Evolutionary conservation across 2,797 vertebrate species (phyloP).

Genomic region (Mus minutoides): DNA sequence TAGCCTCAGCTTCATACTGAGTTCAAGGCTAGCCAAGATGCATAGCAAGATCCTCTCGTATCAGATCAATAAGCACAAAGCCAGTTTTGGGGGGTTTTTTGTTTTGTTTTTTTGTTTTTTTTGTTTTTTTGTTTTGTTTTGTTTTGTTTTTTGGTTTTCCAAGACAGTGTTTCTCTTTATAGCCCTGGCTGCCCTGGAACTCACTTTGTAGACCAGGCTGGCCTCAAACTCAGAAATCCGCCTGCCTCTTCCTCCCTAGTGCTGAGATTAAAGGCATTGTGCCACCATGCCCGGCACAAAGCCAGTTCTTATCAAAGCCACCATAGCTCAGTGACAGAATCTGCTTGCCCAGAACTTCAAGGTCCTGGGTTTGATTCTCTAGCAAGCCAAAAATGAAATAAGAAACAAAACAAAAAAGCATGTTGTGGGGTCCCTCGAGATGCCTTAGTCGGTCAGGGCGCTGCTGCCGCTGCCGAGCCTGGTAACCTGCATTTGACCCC

Average conservation of each 20-base stretch:
- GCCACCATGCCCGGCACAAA: too few species aligned
- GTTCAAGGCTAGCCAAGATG: neutral
- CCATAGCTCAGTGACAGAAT: neutral
- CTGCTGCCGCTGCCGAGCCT: neutral
- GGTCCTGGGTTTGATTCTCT: too few species aligned
- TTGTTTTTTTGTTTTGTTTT: too few species aligned
- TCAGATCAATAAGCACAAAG: neutral
- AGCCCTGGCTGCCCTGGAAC: too few species aligned
- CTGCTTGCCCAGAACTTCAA: neutral
- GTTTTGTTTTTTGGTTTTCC: too few species aligned
- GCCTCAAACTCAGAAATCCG: too few species aligned
- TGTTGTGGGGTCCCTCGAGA: neutral
- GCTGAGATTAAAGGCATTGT: too few species aligned
- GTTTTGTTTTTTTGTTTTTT: too few species aligned
- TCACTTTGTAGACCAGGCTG: too few species aligned
- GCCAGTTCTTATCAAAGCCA: neutral
- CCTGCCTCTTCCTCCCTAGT: too few species aligned
- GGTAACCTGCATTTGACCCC: neutral
- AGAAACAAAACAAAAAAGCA: neutral
- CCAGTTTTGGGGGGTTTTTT: too few species aligned
- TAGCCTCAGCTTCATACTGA: neutral
- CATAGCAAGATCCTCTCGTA: neutral
- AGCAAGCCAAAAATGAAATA: neutral
- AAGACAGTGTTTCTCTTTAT: too few species aligned
- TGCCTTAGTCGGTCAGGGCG: neutral